Evolutionary conservation across 2,888 invertebrate genomes (phyloP).

Genomic region (Xiphydria camelus): DNA sequence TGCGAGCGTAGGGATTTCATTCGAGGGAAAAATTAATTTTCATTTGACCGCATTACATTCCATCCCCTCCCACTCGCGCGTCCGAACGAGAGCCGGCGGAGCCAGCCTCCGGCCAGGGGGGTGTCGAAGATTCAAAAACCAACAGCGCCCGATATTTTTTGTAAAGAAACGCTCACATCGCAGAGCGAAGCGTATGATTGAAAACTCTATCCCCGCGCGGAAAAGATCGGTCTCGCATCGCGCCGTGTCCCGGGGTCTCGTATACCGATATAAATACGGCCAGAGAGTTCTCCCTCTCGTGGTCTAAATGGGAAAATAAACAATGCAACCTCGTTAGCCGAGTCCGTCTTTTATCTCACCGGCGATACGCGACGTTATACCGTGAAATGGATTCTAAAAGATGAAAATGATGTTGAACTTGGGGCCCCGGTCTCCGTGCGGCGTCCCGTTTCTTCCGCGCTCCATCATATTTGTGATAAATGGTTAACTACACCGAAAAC

Average conservation of each 20-base stretch:
- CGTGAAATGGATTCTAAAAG: conserved; percentile 51
- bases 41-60: too few species aligned
- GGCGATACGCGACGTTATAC: conserved; percentile 44
- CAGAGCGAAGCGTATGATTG: conserved; percentile 20
- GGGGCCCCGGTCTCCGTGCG: conserved; percentile 24
- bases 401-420: conserved; percentile 41
- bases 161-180: too few species aligned
- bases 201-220: conserved; percentile 32
- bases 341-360: conserved; percentile 37
- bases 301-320: conserved; percentile 48
- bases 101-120: too few species aligned
- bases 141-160: too few species aligned
- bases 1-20: too few species aligned
- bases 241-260: conserved; percentile 24
- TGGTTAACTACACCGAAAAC: conserved; percentile 24
- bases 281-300: neutral
- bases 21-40: too few species aligned
- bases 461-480: conserved; percentile 36
- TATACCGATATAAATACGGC: conserved; percentile 1
- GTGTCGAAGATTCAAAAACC: too few species aligned
- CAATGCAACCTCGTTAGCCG: conserved; percentile 49
- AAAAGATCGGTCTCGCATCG: conserved; percentile 29
- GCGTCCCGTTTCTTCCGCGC: conserved; percentile 12
- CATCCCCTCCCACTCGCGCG: too few species aligned
- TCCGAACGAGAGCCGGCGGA: too few species aligned